These are phyloP conservation scores for Myzus persicae DNA, from an alignment of 1,140 invertebrate genomes.

Conservation along the genomic window DNA sequence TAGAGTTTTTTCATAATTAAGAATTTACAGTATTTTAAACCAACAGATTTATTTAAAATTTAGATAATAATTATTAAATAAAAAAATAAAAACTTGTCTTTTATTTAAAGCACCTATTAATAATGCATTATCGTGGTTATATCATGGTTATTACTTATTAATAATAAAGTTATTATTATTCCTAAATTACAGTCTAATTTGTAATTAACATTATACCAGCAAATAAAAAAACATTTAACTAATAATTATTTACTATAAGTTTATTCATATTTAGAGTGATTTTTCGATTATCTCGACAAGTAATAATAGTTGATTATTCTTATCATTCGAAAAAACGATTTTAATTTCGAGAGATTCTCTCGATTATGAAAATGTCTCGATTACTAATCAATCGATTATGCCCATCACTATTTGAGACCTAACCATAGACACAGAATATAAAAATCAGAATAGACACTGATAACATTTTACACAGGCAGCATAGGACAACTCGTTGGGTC, in stretches of 20 bases:
- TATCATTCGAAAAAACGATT: too few relatives aligned
- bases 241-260: neutral
- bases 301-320: neutral
- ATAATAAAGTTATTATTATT: too few relatives aligned
- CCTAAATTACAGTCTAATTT: too few relatives aligned
- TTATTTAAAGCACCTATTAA: neutral
- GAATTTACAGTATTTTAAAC: slow-evolving; percentile 1
- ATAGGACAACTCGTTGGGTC: too few relatives aligned
- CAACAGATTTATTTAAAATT: neutral
- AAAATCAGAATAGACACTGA: too few relatives aligned
- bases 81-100: neutral
- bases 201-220: too few relatives aligned
- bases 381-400: neutral
- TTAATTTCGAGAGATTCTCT: too few relatives aligned
- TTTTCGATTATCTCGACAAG: too few relatives aligned
- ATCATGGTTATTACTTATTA: too few relatives aligned
- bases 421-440: too few relatives aligned
- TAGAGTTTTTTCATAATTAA: neutral
- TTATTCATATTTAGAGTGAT: neutral
- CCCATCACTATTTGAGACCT: slow-evolving; percentile 56
- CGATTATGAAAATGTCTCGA: too few relatives aligned
- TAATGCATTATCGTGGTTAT: neutral
- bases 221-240: neutral
- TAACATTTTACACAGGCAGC: too few relatives aligned
- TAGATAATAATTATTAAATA: neutral